Conservation (phyloP, 2,797 vertebrate genomes). For the Myiotriccus ornatus region DNA sequence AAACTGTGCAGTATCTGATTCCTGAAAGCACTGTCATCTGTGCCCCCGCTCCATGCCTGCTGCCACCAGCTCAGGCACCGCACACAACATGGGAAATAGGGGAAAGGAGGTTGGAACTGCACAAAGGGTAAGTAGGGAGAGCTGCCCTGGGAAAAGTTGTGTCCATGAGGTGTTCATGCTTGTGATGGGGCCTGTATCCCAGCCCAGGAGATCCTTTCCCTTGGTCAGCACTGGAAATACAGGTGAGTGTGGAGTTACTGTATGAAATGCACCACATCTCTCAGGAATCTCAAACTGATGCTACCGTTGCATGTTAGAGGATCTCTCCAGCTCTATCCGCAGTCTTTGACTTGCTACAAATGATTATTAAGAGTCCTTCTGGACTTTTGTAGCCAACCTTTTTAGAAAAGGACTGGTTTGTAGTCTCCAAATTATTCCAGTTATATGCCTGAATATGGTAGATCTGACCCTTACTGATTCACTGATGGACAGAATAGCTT, state of each 20-base stretch:
- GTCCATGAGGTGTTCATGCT: rapidly evolving
- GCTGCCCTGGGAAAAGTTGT: rapidly evolving
- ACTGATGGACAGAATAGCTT: background rate
- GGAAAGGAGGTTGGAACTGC: background rate
- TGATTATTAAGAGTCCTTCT: background rate
- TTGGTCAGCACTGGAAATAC: background rate
- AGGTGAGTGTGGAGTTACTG: background rate
- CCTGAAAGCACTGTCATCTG: background rate
- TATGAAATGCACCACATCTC: background rate
- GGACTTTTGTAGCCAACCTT: background rate
- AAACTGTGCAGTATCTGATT: background rate
- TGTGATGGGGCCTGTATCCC: background rate
- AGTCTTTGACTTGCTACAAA: background rate
- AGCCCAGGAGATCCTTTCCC: background rate
- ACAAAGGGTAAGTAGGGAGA: rapidly evolving
- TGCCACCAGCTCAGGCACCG: background rate
- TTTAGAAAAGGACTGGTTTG: background rate
- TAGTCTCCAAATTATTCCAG: background rate
- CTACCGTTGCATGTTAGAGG: background rate
- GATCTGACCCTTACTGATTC: background rate
- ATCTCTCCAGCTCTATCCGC: background rate
- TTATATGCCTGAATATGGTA: background rate
- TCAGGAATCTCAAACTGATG: background rate
- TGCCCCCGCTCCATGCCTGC: rapidly evolving
- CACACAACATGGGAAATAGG: rapidly evolving